Base-by-base conservation (phyloP, 2,113 vertebrate genomes). In the Raja brachyura region DNA sequence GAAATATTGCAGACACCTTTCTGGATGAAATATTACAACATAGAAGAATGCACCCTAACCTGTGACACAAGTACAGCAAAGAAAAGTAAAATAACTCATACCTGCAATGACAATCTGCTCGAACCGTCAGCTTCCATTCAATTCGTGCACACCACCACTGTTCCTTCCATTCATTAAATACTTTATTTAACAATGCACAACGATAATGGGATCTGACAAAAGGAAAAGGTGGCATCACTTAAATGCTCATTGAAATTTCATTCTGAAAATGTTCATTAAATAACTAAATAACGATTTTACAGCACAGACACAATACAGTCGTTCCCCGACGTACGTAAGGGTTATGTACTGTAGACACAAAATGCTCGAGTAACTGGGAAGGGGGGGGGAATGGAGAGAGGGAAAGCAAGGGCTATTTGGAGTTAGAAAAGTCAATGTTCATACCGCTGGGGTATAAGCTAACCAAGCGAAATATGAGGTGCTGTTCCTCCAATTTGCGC, bases 81-180 rank as follows among this genome's bases (percentile, higher is more conserved):
- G 59, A 31, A 77, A 16, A 16, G n/a, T n/a, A 86, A 31, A 85
- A 92, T 8, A 48, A 48, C 14, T 20, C 14, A 94, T 79, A 99
- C 98, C 97, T 98, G 95, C 97, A 95, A 94, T 98, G 97, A 94
- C 96, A 98, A 33, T 97, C 96, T 3, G 98, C 98, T 93, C 97
- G 95, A 93, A 98, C 78, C 8, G 93, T 94, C 4, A 98, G 95
- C 79, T 96, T 96, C 97, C 97, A 97, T 85, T 97, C 98, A 93
- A 95, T 96, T 93, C 96, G 95, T 83, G 94, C 94, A 7, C 94
- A 90, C 98, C 98, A 98, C 97, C 97, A 96, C 93, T 98, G 96
- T n/a, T 97, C 97, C 93, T 94, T 97, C 98, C 98, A 99, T 74
- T 94, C 94, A 56, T 93, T 95, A 93, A 98, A 97, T 70, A 95